A percentile compares a stretch with the other conserved stretches of the same genome.
phyloP scores from a whole-genome alignment of 23 tunicate species.

The Oikopleura dioica region DNA sequence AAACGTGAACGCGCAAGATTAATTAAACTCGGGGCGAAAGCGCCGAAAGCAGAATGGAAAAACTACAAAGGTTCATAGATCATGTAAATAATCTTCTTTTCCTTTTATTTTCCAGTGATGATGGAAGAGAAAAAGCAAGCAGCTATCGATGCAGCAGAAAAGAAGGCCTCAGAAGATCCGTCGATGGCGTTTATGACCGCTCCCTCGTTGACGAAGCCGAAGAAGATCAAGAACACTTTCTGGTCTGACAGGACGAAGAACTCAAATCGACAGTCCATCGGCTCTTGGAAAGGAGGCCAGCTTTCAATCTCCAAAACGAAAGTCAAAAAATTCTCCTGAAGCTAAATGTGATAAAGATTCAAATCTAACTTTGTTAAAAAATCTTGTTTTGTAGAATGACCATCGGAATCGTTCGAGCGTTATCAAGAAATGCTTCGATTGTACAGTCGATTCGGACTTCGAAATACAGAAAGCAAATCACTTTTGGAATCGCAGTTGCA shows the following conservation, averaged over 20 bases:
- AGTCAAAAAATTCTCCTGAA: background rate
- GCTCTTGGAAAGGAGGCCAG: background rate
- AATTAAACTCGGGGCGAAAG: background rate
- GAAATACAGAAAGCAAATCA: no score
- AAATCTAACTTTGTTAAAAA: no score
- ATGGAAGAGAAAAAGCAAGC: background rate
- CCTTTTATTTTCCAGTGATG: background rate
- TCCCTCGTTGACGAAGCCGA: background rate
- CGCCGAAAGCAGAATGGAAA: background rate
- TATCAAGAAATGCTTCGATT: no score
- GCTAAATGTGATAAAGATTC: no score
- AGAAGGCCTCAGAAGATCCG: background rate
- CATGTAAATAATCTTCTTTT: background rate
- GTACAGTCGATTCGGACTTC: no score
- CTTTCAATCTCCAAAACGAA: background rate
- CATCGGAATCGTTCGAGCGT: no score
- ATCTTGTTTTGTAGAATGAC: no score
- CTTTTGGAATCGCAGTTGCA: no score
- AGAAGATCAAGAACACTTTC: background rate
- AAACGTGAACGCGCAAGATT: background rate
- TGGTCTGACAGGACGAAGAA: background rate
- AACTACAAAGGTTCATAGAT: background rate
- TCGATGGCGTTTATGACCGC: background rate
- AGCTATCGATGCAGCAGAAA: background rate
- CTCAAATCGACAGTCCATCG: background rate